Evolutionary conservation across 2,113 vertebrate species (phyloP).

Genomic region (Pongo abelii): DNA sequence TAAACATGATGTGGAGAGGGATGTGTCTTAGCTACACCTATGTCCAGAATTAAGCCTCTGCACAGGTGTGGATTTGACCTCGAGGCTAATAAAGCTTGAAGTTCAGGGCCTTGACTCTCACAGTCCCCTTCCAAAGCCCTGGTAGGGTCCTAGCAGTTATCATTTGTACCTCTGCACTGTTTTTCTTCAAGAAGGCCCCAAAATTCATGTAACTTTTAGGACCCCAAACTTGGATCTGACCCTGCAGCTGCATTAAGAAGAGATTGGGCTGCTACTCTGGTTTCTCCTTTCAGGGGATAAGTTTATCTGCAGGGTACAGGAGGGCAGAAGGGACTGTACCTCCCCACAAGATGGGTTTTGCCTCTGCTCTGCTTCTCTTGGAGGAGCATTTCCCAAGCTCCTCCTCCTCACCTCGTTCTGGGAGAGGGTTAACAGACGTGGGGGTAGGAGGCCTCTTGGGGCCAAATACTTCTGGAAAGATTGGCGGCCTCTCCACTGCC

Average conservation of each 20-base stretch:
- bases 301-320: not conserved
- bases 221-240: not conserved
- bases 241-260: not conserved
- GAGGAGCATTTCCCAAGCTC: not conserved
- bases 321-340: not conserved
- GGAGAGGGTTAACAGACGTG: conserved; percentile 15
- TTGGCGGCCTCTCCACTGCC: not conserved
- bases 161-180: not conserved
- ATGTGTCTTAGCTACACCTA: not conserved
- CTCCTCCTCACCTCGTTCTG: not conserved
- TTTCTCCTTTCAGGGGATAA: not conserved
- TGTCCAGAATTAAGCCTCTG: not conserved
- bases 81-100: not conserved
- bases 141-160: not conserved
- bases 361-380: not conserved
- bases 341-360: not conserved
- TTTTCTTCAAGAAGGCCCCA: not conserved
- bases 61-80: not conserved
- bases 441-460: conserved; percentile 22
- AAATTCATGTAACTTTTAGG: not conserved
- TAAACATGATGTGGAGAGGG: not conserved
- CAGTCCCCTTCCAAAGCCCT: not conserved
- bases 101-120: not conserved
- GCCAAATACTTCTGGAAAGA: conserved; percentile 38
- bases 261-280: not conserved